phyloP scores from a whole-genome alignment of 2,888 invertebrate genomes.

The Cephus pygmeus region DNA sequence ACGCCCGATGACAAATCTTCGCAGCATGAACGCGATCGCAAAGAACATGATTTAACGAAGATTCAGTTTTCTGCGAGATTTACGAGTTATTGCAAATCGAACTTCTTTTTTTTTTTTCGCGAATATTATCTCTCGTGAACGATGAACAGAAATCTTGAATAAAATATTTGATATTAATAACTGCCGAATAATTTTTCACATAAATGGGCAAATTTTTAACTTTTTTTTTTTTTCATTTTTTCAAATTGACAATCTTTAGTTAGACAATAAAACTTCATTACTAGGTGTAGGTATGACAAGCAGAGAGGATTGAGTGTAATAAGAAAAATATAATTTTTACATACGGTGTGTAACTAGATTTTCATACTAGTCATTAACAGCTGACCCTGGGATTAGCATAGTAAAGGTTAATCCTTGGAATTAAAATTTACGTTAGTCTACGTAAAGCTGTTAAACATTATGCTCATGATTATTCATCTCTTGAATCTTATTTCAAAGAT shows the following conservation, averaged over 20 bases:
- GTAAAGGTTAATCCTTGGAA: background rate
- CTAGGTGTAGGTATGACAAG: background rate
- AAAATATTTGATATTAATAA: background rate
- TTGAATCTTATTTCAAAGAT: background rate
- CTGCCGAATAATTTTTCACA: background rate
- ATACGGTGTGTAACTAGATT: background rate
- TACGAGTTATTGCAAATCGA: background rate
- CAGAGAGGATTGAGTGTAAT: background rate
- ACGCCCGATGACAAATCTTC: constrained; percentile 33
- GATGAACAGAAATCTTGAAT: background rate
- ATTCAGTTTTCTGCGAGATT: background rate
- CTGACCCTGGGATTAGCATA: background rate
- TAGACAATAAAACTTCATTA: background rate
- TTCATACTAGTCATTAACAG: background rate
- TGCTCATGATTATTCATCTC: background rate
- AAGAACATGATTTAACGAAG: constrained; percentile 9
- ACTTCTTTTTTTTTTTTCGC: background rate
- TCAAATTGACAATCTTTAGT: too few relatives aligned
- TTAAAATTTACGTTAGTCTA: background rate
- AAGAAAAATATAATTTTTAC: background rate
- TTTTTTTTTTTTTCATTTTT: background rate
- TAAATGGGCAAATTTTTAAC: background rate
- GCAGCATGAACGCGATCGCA: constrained; percentile 21
- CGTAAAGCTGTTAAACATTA: background rate
- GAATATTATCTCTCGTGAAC: background rate